Evolutionary conservation across 2,888 invertebrate species (phyloP), one percentile per base, ranked within the genome.

Genomic region (Apodemia mormo): DNA sequence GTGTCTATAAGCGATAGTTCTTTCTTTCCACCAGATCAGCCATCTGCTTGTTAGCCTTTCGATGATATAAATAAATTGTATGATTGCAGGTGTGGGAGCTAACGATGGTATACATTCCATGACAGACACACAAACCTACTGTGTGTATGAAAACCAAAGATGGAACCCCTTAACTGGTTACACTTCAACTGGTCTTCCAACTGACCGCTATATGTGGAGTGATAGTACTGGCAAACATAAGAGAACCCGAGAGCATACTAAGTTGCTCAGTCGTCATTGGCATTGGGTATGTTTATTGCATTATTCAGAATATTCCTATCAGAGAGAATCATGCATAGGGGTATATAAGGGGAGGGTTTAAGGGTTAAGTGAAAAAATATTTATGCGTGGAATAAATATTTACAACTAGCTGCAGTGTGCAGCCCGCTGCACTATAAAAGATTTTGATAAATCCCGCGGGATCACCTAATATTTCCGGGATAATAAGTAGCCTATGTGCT

Each of bases 101-200:
- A 93, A 87, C 74, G 92, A 92, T 71, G 90, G 90, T n/a, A 86
- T 93, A 68, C 85, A 97, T 85, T 84, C 96, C 5, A 97, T 98
- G 96, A 94, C 95, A 22, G 98, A 98, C 85, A 96, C 96, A 12
- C 96, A 97, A 86, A 96, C 96, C 77, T 97, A 97, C 84, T 96
- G 96, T 80, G 97, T 98, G 22, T 98, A 98, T 85, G 98, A 98
- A 91, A 98, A 98, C 85, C 98, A 98, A 88, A 94, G 98, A 72
- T 98, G 98, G 98, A 98, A 98, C 94, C 98, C 98, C 0, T 94
- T 98, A 3, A 96, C 97, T 73, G 98, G 98, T 5, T 98, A 97
- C 81, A 97, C 97, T 1, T 95, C 97, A 2, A 96, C 97, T 76
- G 97, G 97, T 29, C 90, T 98, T 68, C 97, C 98, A 37, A 97